phyloP scores from a whole-genome alignment of 2,113 vertebrate genomes.

The Gobiocypris rarus region DNA sequence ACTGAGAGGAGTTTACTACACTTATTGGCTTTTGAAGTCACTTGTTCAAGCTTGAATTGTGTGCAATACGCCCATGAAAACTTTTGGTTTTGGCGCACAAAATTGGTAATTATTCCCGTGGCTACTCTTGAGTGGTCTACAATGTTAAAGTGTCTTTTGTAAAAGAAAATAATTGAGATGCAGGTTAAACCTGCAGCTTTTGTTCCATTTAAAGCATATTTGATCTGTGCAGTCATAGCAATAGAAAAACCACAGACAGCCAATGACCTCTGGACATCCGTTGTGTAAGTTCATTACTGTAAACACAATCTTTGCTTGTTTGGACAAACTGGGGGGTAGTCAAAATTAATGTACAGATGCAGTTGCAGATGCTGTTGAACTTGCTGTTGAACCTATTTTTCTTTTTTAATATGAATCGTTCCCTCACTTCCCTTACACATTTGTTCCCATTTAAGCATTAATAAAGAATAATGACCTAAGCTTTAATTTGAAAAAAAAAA shows the following conservation, averaged over 20 bases:
- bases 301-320: neutral
- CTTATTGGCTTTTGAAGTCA: neutral
- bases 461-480: neutral
- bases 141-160: neutral
- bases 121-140: neutral
- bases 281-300: neutral
- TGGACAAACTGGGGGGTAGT: neutral
- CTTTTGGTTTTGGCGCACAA: no score
- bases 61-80: neutral
- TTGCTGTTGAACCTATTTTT: neutral
- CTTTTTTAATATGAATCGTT: neutral
- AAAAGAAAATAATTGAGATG: neutral
- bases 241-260: conserved; percentile 11
- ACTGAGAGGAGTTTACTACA: neutral
- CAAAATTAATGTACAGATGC: neutral
- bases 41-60: neutral
- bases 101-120: neutral
- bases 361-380: neutral
- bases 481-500: neutral
- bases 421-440: neutral
- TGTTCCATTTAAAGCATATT: neutral
- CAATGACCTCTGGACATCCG: neutral
- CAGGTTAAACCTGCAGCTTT: conserved; percentile 45
- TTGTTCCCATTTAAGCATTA: neutral
- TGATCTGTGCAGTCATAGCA: neutral